These are phyloP conservation scores for Bagarius yarrelli DNA, from an alignment of 2,113 vertebrate species.

Conservation along the genomic window DNA sequence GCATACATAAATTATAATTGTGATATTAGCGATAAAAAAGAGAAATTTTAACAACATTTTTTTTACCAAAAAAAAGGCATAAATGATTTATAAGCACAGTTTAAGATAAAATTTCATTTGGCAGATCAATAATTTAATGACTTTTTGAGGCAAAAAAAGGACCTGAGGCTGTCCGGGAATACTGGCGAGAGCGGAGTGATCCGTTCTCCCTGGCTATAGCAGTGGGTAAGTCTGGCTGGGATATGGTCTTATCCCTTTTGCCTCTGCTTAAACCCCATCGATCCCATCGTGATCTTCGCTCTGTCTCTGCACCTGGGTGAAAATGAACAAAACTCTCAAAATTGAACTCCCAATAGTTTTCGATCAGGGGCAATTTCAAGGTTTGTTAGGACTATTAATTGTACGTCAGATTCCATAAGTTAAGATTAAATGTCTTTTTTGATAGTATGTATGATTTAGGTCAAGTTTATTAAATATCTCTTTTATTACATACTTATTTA, in stretches of 20 bases:
- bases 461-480: neutral
- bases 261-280: slow-evolving; percentile 86
- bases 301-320: slow-evolving; percentile 60
- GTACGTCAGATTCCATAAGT: neutral
- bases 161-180: slow-evolving; percentile 85
- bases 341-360: neutral
- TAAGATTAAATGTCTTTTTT: neutral
- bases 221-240: slow-evolving; percentile 86
- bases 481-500: neutral
- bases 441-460: neutral
- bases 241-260: slow-evolving; percentile 81
- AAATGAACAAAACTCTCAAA: neutral
- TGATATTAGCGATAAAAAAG: slow-evolving; percentile 2
- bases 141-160: neutral
- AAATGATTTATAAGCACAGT: neutral
- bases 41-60: neutral
- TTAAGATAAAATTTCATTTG: neutral
- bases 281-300: slow-evolving; percentile 84
- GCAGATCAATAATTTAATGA: neutral
- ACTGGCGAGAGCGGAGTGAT: slow-evolving; percentile 69
- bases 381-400: neutral
- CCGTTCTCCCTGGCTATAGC: slow-evolving; percentile 79
- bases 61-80: neutral
- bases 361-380: neutral
- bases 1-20: slow-evolving; percentile 8